These are phyloP conservation scores for Ivindomyrus marchei DNA, from an alignment of 2,113 vertebrate genomes.

Conservation along the genomic window DNA sequence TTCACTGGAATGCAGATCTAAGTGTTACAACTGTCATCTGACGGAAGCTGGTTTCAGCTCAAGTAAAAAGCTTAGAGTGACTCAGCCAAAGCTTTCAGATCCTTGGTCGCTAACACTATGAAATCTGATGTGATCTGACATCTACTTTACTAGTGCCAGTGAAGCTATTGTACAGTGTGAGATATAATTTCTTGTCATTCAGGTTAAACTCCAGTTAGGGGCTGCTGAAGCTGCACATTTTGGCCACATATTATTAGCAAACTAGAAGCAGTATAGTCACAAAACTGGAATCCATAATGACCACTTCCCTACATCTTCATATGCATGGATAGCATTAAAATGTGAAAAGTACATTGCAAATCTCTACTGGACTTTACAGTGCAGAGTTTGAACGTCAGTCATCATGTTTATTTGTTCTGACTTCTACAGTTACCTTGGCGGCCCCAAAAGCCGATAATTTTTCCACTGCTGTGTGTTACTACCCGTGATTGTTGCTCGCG, in stretches of 20 bases:
- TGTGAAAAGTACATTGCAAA: not conserved
- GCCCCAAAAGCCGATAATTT: not conserved
- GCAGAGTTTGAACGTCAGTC: not conserved
- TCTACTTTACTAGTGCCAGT: not conserved
- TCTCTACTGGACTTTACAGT: not conserved
- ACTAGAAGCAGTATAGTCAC: not conserved
- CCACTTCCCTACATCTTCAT: not conserved
- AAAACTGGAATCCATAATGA: not conserved
- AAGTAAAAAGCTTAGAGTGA: not conserved
- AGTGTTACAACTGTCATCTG: not conserved
- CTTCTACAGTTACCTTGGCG: not conserved
- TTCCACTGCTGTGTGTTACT: not conserved
- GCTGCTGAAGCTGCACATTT: slow-evolving; percentile 12
- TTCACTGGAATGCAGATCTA: not conserved
- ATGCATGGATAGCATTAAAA: not conserved
- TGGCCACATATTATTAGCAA: not conserved
- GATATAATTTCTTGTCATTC: slow-evolving; percentile 37
- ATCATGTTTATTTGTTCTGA: not conserved
- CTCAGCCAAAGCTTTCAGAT: slow-evolving; percentile 14
- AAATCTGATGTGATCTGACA: not conserved
- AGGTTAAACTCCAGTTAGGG: slow-evolving; percentile 25
- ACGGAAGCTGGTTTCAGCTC: not conserved
- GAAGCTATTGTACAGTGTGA: slow-evolving; percentile 21
- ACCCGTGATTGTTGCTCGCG: not conserved
- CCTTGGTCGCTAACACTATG: slow-evolving; percentile 15